Evolutionary conservation across 2,113 vertebrate genomes (phyloP).

Genomic region (Menura novaehollandiae): DNA sequence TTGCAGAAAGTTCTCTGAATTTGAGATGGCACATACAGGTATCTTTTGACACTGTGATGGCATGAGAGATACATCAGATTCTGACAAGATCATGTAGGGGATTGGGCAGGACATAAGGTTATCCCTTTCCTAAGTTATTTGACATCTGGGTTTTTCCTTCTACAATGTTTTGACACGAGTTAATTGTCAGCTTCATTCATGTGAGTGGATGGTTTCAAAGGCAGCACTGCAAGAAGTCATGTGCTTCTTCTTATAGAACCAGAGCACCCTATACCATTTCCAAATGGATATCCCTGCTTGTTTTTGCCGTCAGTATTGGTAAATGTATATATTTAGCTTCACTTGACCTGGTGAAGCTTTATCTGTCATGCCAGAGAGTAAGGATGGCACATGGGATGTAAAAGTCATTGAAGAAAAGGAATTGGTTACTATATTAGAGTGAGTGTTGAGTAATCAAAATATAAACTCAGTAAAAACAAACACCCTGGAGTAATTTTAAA

Average conservation of each 20-base stretch:
- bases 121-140: slow-evolving; percentile 54
- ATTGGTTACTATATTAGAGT: not conserved
- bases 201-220: slow-evolving; percentile 45
- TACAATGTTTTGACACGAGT: slow-evolving; percentile 60
- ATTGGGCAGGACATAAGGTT: slow-evolving; percentile 45
- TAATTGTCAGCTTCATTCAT: slow-evolving; percentile 66
- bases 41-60: not conserved
- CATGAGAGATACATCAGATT: slow-evolving; percentile 13
- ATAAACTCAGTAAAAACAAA: slow-evolving; percentile 12
- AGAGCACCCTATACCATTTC: not conserved
- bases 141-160: slow-evolving; percentile 55
- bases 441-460: not conserved
- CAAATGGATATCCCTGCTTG: slow-evolving; percentile 4
- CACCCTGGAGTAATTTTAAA: not conserved
- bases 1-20: slow-evolving; percentile 6
- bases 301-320: not conserved
- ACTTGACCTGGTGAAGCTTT: not conserved
- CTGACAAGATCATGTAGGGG: slow-evolving; percentile 40
- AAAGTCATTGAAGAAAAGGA: not conserved
- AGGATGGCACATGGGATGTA: not conserved
- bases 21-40: not conserved
- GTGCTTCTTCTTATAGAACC: slow-evolving; percentile 32
- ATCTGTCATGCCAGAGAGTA: slow-evolving; percentile 1
- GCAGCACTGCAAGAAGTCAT: slow-evolving; percentile 16
- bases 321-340: not conserved